These are phyloP conservation scores for Spialia ferax DNA, from an alignment of 2,888 invertebrate genomes.

Conservation along the genomic window DNA sequence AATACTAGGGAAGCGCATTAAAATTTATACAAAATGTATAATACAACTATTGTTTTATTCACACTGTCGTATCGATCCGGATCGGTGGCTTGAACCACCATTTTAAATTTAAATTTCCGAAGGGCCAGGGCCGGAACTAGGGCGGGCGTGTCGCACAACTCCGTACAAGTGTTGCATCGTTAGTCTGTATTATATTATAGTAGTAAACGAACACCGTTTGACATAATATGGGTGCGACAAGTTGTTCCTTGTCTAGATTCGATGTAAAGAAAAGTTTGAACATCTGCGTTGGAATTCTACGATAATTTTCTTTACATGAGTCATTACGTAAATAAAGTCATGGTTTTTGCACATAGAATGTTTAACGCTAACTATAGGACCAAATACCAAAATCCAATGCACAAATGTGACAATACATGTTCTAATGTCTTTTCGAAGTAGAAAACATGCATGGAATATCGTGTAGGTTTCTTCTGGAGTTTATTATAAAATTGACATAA, in stretches of 20 bases:
- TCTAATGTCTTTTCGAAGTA: too few relatives aligned
- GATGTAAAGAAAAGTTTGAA: too few relatives aligned
- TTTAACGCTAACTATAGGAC: too few relatives aligned
- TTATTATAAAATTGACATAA: too few relatives aligned
- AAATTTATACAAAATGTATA: constrained; percentile 39
- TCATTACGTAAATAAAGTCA: too few relatives aligned
- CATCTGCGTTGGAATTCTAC: too few relatives aligned
- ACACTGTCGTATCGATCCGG: constrained; percentile 36
- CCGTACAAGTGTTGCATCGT: constrained; percentile 33
- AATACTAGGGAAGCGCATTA: constrained; percentile 29
- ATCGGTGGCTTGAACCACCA: constrained; percentile 29
- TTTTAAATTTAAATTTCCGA: constrained; percentile 40
- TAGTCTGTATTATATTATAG: constrained; percentile 24
- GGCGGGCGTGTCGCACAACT: constrained; percentile 32
- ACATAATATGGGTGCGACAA: neutral
- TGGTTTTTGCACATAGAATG: too few relatives aligned
- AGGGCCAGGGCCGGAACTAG: constrained; percentile 31
- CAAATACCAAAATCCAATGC: too few relatives aligned
- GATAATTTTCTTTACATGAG: too few relatives aligned
- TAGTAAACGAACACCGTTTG: constrained; percentile 18
- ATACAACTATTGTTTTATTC: constrained; percentile 40
- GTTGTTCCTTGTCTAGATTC: neutral
- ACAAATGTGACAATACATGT: too few relatives aligned
- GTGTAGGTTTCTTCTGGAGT: too few relatives aligned
- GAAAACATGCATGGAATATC: too few relatives aligned